phyloP scores from a whole-genome alignment of 2,888 invertebrate genomes.

The Ochlodes sylvanus region DNA sequence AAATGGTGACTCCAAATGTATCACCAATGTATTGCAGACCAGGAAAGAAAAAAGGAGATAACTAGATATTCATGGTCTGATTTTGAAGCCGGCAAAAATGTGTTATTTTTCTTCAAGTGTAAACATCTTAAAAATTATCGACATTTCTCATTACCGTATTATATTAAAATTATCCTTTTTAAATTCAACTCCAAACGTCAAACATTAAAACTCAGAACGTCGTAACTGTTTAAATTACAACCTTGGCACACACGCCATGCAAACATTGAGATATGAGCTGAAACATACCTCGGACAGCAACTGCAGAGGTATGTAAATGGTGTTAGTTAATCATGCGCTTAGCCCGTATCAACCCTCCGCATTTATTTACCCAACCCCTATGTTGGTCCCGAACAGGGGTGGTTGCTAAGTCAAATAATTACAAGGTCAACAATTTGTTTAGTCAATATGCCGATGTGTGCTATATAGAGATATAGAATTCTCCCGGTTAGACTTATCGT shows the following conservation, averaged over 20 bases:
- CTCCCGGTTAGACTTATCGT: no score
- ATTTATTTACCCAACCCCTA: slow-evolving; percentile 34
- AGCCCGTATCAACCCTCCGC: slow-evolving; percentile 35
- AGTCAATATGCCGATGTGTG: not conserved
- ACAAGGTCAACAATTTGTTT: slow-evolving; percentile 3
- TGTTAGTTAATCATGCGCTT: slow-evolving; percentile 43
- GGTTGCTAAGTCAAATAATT: slow-evolving; percentile 24
- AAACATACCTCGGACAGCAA: slow-evolving; percentile 17
- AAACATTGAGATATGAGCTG: slow-evolving; percentile 22
- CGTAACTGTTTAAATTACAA: not conserved
- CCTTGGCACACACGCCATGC: slow-evolving; percentile 7
- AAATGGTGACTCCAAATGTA: no score
- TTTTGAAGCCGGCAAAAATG: no score
- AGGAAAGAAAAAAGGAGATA: no score
- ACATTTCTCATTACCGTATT: no score
- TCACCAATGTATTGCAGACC: no score
- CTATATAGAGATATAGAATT: not conserved
- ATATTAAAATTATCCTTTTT: no score
- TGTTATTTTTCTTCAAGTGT: no score
- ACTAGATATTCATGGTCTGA: no score
- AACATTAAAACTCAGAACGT: no score
- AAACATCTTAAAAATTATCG: no score
- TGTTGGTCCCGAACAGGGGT: slow-evolving; percentile 15
- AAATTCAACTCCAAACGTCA: no score
- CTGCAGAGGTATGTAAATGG: slow-evolving; percentile 39